These are phyloP conservation scores for Hypsibius dujardini DNA, from an alignment of 1,140 invertebrate genomes.

Conservation along the genomic window DNA sequence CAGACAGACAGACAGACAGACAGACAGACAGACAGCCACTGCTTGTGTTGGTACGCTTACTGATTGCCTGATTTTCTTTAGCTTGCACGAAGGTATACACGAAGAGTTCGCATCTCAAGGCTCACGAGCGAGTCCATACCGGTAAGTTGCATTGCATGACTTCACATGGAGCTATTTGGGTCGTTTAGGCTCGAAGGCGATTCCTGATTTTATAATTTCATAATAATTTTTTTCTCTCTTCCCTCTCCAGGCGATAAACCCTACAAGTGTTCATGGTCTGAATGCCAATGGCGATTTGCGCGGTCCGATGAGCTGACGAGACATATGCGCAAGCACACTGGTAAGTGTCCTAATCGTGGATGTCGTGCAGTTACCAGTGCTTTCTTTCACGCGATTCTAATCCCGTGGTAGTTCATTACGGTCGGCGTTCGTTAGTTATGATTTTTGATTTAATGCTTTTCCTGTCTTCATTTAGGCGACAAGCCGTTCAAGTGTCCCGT, in stretches of 20 bases:
- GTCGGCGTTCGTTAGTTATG: too few relatives aligned
- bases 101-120: conserved; percentile 94
- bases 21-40: too few relatives aligned
- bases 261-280: conserved; percentile 82
- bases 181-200: conserved; percentile 9
- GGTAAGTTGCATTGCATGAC: conserved; percentile 47
- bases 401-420: too few relatives aligned
- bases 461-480: too few relatives aligned
- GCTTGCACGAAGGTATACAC: conserved; percentile 96
- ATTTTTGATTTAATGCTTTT: too few relatives aligned
- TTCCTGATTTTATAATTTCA: conserved; percentile 18
- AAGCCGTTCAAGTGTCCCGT: conserved; percentile 92
- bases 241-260: conserved; percentile 76
- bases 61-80: conserved; percentile 35
- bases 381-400: too few relatives aligned
- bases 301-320: conserved; percentile 88
- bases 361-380: too few relatives aligned
- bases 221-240: conserved; percentile 25
- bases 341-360: too few relatives aligned
- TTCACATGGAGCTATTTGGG: neutral
- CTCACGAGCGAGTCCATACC: conserved; percentile 91
- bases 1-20: too few relatives aligned
- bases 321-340: conserved; percentile 87
- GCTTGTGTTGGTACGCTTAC: conserved; percentile 7
- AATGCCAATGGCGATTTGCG: conserved; percentile 89